Conservation (phyloP, 2,797 vertebrate genomes). For the Liparis tanakae region DNA sequence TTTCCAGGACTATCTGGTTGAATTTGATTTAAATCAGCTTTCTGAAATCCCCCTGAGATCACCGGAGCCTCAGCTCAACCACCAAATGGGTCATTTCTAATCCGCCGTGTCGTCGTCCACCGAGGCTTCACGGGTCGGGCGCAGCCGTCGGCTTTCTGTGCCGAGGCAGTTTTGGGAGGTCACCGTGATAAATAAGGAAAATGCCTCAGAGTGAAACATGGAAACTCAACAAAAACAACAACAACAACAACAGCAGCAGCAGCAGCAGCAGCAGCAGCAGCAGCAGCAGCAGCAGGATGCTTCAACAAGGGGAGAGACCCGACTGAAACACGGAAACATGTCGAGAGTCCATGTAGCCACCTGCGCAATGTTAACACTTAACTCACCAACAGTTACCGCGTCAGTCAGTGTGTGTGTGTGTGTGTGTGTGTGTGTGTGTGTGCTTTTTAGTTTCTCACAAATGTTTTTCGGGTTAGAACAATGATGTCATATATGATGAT, state of each 20-base stretch:
- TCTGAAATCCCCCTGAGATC: conserved; percentile 30
- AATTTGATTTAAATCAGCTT: conserved; percentile 50
- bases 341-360: too few species aligned
- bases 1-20: conserved; percentile 40
- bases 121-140: conserved; percentile 11
- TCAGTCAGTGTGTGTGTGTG: not conserved
- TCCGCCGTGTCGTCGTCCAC: conserved; percentile 39
- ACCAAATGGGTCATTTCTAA: conserved; percentile 40
- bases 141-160: conserved; percentile 5
- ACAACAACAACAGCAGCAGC: not conserved
- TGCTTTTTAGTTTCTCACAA: not conserved
- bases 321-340: too few species aligned
- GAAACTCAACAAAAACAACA: not conserved
- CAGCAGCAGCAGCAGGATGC: not conserved
- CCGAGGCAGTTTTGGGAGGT: conserved; percentile 8
- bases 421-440: not conserved
- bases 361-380: not conserved
- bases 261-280: not conserved
- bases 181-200: conserved; percentile 3
- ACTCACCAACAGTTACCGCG: too few species aligned
- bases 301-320: not conserved
- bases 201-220: not conserved
- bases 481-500: too few species aligned
- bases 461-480: not conserved
- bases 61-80: conserved; percentile 40